phyloP scores from a whole-genome alignment of 2,797 vertebrate genomes.

The Odontamblyopus rebecca region DNA sequence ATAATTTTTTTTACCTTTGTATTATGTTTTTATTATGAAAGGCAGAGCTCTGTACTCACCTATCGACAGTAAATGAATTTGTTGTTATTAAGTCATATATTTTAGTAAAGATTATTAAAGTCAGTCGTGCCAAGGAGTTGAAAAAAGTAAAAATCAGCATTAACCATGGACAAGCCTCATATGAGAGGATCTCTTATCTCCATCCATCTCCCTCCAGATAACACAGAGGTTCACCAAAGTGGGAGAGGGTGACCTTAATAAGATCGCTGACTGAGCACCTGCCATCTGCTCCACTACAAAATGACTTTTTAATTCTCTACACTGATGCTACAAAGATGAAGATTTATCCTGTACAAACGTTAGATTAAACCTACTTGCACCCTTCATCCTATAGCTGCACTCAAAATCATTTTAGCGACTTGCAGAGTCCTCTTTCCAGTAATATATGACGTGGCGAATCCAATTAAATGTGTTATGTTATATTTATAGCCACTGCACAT shows the following conservation, averaged over 20 bases:
- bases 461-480: constrained; percentile 2
- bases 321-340: constrained; percentile 1
- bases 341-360: constrained; percentile 7
- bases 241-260: constrained; percentile 7
- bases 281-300: constrained; percentile 4
- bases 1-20: no score
- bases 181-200: background rate
- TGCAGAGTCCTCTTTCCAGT: background rate
- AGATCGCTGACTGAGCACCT: constrained; percentile 33
- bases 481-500: background rate
- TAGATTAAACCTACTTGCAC: constrained; percentile 6
- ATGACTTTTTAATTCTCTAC: constrained; percentile 12
- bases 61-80: no score
- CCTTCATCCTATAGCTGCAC: constrained; percentile 9
- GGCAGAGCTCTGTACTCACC: no score
- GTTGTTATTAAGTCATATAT: no score
- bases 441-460: background rate
- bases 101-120: no score
- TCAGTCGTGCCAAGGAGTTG: background rate
- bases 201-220: constrained; percentile 14
- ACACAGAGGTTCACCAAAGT: constrained; percentile 21
- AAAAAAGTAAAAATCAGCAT: background rate
- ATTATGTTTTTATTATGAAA: no score
- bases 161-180: background rate
- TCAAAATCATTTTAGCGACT: background rate